Percentiles rank a stretch among this genome's conserved stretches.
Evolutionary conservation across 35 echinoderm and acorn worm species (phyloP).

Genomic region (Heliocidaris erythrogramma): DNA sequence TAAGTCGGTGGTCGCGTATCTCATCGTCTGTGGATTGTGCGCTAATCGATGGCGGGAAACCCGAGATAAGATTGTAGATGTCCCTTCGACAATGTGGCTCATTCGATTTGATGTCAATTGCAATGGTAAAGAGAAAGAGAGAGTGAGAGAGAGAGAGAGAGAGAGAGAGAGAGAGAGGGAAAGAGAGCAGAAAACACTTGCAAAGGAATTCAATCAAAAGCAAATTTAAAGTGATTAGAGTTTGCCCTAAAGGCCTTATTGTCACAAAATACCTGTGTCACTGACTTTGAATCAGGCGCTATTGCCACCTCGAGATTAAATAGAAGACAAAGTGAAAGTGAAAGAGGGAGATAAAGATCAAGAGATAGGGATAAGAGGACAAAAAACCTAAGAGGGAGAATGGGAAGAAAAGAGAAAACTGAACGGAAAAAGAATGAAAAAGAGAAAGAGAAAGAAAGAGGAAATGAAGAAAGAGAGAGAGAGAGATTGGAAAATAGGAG

Average conservation of each 20-base stretch:
- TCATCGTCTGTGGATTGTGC: background rate
- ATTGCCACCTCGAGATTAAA: background rate
- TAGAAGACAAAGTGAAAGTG: background rate
- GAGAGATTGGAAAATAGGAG: too few relatives aligned
- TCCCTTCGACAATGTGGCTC: background rate
- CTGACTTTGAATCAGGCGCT: background rate
- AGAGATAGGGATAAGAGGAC: too few relatives aligned
- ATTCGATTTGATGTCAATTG: background rate
- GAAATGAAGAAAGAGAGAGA: too few relatives aligned
- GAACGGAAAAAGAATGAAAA: too few relatives aligned
- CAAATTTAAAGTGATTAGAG: constrained; percentile 27
- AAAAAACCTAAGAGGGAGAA: too few relatives aligned
- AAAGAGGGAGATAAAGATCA: too few relatives aligned
- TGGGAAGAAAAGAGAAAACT: too few relatives aligned
- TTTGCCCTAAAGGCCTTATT: background rate
- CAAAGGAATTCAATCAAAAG: background rate
- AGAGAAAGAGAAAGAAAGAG: background rate
- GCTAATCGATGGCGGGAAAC: background rate
- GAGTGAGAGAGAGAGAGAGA: background rate
- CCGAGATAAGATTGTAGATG: constrained; percentile 9
- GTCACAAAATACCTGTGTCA: background rate
- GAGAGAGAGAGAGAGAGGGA: background rate
- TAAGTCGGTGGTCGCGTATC: background rate
- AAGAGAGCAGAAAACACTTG: background rate
- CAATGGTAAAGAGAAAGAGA: too few relatives aligned